Evolutionary conservation across 2,797 vertebrate genomes (phyloP), one percentile per base, ranked within the genome.

Genomic region (Falco cherrug): DNA sequence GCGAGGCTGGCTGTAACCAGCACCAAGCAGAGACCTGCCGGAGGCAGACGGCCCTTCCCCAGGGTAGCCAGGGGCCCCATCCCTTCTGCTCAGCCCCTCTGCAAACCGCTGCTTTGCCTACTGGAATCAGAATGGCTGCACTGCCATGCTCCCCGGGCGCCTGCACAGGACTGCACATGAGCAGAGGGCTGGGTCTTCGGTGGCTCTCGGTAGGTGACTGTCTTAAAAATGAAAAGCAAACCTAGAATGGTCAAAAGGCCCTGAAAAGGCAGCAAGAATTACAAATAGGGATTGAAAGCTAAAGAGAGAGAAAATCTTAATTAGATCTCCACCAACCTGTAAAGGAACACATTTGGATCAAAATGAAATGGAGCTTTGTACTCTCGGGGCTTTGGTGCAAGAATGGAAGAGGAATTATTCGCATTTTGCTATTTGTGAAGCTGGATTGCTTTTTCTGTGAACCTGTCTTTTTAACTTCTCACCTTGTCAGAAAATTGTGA

Each of bases 401-500:
- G 79, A 89, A 89, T 33, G 76, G 81, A 37, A 93, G 84, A 91
- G 60, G 75, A 89, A 94, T 91, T 84, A 87, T 76, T 88, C 91
- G 56, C 82, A 50, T 56, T 68, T 68, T 89, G 63, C 76, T 65
- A 5, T 94, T 92, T 87, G 87, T 64, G 79, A 73, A 61, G 48
- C 47, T 84, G 84, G 73, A 88, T 89, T 88, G 73, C 82, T 79
- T 91, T 90, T 89, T 45, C 73, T 84, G 73, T 89, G 89, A 84
- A 88, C 81, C 85, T 89, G 64, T 82, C 94, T 89, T 96, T 93
- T 95, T 75, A 91, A 53, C 84, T 84, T 95, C 89, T 96, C 75
- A 73, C 69, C 90, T 90, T 82, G 82, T 92, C 94, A 95, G 73
- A 82, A 60, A 92, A 84, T 9, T 28, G 79, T 84, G 81, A 88